Evolutionary conservation across 2,113 vertebrate genomes (phyloP).

Genomic region (Echinops telfairi): DNA sequence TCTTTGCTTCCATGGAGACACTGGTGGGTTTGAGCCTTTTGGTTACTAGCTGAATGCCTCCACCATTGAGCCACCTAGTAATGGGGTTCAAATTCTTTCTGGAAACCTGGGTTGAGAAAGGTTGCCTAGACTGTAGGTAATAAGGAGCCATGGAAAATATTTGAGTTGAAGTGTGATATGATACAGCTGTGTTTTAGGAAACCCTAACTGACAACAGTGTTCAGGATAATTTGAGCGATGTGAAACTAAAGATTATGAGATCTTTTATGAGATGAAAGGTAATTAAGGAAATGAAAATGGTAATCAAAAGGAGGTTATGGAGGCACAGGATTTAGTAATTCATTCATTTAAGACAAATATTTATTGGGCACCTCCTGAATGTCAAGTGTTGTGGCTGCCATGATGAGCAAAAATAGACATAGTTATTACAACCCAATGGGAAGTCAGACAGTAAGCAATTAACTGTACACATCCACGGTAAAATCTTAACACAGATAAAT

Average conservation of each 20-base stretch:
- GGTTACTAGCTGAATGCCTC: not conserved
- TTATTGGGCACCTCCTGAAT: not conserved
- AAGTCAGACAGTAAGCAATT: not conserved
- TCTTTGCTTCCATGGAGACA: not conserved
- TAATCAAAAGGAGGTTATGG: not conserved
- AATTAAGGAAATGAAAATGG: constrained; percentile 17
- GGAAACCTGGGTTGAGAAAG: constrained; percentile 8
- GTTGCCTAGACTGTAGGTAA: not conserved
- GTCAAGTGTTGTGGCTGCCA: not conserved
- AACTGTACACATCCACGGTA: not conserved
- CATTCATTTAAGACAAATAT: not conserved
- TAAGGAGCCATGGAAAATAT: not conserved
- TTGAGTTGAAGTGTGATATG: not conserved
- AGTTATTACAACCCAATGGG: not conserved
- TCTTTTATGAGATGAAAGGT: constrained; percentile 41
- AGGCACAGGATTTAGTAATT: constrained; percentile 17
- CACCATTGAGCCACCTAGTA: not conserved
- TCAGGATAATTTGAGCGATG: constrained; percentile 49
- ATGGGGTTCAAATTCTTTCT: constrained; percentile 25
- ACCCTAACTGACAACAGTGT: not conserved
- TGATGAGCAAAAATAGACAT: constrained; percentile 20
- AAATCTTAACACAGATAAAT: constrained; percentile 15
- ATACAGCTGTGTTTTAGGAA: not conserved
- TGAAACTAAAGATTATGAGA: constrained; percentile 29
- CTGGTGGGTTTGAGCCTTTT: not conserved